Base-by-base conservation (phyloP, 2,888 invertebrate genomes). In the Fabriciana adippe region DNA sequence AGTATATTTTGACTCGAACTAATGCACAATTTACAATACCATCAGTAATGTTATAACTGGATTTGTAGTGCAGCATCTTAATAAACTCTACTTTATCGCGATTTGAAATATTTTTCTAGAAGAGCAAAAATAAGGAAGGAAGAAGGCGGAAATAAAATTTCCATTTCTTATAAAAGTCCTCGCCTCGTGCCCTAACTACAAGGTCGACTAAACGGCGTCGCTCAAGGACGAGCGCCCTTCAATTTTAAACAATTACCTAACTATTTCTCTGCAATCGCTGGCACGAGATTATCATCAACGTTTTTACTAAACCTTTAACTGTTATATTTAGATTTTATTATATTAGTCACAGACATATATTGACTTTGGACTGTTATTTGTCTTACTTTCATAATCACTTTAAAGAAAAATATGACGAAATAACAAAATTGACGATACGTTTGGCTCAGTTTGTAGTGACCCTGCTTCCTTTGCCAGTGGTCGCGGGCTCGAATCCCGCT, bases 141-240 rank as follows among this genome's bases (percentile, higher is more conserved):
- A 21, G 18, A 35, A 21, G 47, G 47, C 47, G 57, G 57, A 59
- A 59, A 59, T 59, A 57, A 59, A 21, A 59, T 59, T 59, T 59
- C 47, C 47, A 48, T 59, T 59, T 59, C 57, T 59, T 48, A 59
- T 59, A 59, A 59, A 45, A 26, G 59, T 26, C n/a, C 57, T 48
- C 59, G 59, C 59, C 59, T 59, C 59, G 59, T 59, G 59, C 47
- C 48, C 59, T 48, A 59, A 48, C 59, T 59, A 26, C 59, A 59
- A 59, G 59, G 59, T 59, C 59, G 59, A 48, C 59, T 59, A 16
- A 48, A 48, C 59, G 59, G 48, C 59, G 59, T 48, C 59, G 59
- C 31, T 59, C 59, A 59, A 59, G 59, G 59, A 59, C 59, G n/a
- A 48, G 48, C 59, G 59, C 59, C 59, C 59, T 59, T 59, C 48